Percentiles rank a stretch among this genome's conserved stretches.
Conservation (phyloP, 2,797 vertebrate species). For the Discoglossus pictus region DNA sequence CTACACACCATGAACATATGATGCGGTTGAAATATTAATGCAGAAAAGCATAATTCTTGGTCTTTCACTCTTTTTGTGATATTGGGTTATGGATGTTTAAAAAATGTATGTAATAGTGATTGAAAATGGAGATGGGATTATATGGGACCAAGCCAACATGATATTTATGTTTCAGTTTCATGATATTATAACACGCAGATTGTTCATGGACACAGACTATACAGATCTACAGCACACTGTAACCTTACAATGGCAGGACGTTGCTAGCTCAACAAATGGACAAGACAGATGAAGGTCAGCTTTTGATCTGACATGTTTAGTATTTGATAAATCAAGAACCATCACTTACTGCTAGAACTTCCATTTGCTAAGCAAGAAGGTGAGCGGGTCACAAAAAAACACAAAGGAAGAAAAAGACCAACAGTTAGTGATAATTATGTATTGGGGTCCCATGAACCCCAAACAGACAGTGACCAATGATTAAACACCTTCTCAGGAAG, state of each 20-base stretch:
- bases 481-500: too few species aligned
- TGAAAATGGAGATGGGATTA: neutral
- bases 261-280: constrained; percentile 65
- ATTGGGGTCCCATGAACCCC: constrained; percentile 65
- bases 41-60: too few species aligned
- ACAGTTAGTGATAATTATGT: constrained; percentile 90
- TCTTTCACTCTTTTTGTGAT: too few species aligned
- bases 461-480: constrained; percentile 58
- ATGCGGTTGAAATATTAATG: too few species aligned
- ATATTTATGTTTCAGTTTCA: constrained; percentile 42
- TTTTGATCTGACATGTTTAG: constrained; percentile 73
- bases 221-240: constrained; percentile 61
- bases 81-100: too few species aligned
- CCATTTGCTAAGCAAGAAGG: constrained; percentile 99
- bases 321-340: constrained; percentile 89
- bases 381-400: constrained; percentile 92
- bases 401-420: constrained; percentile 90
- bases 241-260: constrained; percentile 61
- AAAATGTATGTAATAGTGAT: too few species aligned
- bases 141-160: neutral
- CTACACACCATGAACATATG: too few species aligned
- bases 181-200: constrained; percentile 50
- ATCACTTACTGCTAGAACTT: constrained; percentile 99
- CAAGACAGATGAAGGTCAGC: constrained; percentile 75
- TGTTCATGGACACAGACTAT: constrained; percentile 57